Percentiles rank a stretch among this genome's conserved stretches.
phyloP scores from a whole-genome alignment of 1,140 invertebrate genomes.

The Zaprionus africanus region DNA sequence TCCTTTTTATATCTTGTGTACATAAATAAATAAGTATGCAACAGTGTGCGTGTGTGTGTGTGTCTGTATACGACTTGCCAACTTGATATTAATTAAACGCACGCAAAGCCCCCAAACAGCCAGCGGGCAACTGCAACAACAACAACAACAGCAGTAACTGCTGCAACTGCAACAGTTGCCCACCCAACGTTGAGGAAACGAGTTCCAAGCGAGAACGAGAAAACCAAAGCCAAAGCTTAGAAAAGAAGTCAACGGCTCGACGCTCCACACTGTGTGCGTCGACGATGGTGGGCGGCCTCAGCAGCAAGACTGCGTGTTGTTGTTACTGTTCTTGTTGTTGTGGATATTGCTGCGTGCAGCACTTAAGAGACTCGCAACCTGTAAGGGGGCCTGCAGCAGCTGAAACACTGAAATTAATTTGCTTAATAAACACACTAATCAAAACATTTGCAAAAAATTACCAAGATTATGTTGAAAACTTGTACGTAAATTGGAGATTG shows the following conservation, averaged over 20 bases:
- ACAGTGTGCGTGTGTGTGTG: constrained; percentile 5
- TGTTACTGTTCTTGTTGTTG: background rate
- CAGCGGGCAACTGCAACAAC: constrained; percentile 40
- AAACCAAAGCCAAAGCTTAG: constrained; percentile 45
- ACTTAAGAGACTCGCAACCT: constrained; percentile 16
- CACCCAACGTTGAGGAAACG: constrained; percentile 66
- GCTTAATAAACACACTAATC: constrained; percentile 27
- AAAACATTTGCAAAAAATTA: constrained; percentile 10
- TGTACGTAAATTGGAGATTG: background rate
- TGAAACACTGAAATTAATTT: constrained; percentile 30
- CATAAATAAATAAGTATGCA: constrained; percentile 25
- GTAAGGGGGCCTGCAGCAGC: background rate
- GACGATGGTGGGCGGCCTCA: constrained; percentile 42
- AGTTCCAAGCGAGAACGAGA: constrained; percentile 56
- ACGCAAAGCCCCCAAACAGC: constrained; percentile 57
- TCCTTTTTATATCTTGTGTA: constrained; percentile 49
- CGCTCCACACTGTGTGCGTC: constrained; percentile 34
- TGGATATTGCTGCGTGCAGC: constrained; percentile 6
- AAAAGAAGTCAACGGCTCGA: constrained; percentile 46
- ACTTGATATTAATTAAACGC: constrained; percentile 78
- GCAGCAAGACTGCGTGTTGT: background rate
- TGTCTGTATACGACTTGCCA: constrained; percentile 25
- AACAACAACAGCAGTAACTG: constrained; percentile 2
- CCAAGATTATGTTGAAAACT: constrained; percentile 1
- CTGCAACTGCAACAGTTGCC: constrained; percentile 48